Base-by-base conservation (phyloP, 2,797 vertebrate genomes). In the Chlorospingus semifuscus region DNA sequence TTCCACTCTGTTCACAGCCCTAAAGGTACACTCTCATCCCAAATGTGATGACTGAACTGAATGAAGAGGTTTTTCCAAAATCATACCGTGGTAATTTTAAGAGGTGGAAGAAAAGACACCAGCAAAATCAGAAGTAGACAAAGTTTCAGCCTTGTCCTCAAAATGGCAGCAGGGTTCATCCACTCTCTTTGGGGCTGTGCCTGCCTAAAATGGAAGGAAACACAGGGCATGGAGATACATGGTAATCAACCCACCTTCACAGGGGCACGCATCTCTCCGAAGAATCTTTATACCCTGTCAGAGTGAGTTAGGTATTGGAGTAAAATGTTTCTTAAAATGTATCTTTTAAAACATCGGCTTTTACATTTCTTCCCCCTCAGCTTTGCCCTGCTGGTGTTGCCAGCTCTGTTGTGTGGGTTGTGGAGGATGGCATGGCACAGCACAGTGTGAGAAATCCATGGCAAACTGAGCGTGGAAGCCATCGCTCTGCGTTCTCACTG, bases 401-500 rank as follows among this genome's bases (percentile, higher is more conserved):
- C n/a, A 4, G 0, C 17, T 42, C 27, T 0, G 9, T 11, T 4
- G 2, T 1, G 11, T 8, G 17, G 17, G 13, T 3, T 5, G 3
- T 14, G 55, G 37, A 42, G 15, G 6, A 14, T 1, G 3, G 23
- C 7, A 11, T 1, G 1, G 39, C 36, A 32, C 4, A 3, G 34
- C 24, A 19, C 32, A n/a, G 20, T 3, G 15, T 9, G 32, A 30
- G 9, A 52, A 47, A 27, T 53, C 23, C 60, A 15, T 1, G 3
- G 30, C 3, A 8, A 83, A 29, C 5, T 15, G 19, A 32, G 11
- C 0, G 4, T 36, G 3, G 14, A 49, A 71, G 15, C 6, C 53
- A n/a, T 34, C 0, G 0, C 32, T 56, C 18, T 8, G 10, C 0
- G 0, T 29, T 29, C 29, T 41, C 18, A 7, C 7, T 2, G 7